Percentiles rank a stretch among this genome's conserved stretches.
Conservation (phyloP, 1,140 invertebrate genomes). For the Drosophila takahashii region DNA sequence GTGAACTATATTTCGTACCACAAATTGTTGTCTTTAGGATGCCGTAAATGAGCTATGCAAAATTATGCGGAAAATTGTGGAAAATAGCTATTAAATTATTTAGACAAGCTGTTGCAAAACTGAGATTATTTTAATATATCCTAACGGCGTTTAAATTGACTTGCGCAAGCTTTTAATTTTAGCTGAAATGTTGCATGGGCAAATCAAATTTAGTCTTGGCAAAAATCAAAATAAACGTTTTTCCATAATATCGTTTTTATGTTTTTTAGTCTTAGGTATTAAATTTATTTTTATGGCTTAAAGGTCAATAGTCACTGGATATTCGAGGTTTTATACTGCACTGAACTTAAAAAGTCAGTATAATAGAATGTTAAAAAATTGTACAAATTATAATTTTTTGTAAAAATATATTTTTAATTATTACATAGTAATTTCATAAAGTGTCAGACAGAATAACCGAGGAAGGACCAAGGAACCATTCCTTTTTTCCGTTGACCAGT, state of each 20-base stretch:
- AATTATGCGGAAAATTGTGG: constrained; percentile 49
- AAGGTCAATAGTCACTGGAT: not conserved
- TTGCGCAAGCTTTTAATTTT: constrained; percentile 25
- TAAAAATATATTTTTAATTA: too few relatives aligned
- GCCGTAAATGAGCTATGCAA: constrained; percentile 65
- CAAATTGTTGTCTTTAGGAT: constrained; percentile 69
- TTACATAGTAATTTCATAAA: too few relatives aligned
- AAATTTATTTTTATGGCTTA: not conserved
- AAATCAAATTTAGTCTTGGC: not conserved
- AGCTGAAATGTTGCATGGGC: not conserved
- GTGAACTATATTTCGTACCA: constrained; percentile 66
- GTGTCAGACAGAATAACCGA: too few relatives aligned
- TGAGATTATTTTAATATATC: constrained; percentile 35
- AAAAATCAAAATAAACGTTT: not conserved
- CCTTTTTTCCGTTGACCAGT: not conserved
- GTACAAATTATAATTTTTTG: too few relatives aligned
- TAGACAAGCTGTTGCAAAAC: constrained; percentile 22
- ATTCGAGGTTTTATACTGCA: not conserved
- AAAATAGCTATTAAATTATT: constrained; percentile 39
- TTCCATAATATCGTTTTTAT: not conserved
- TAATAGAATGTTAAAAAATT: too few relatives aligned
- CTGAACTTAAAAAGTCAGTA: not conserved
- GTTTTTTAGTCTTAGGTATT: too few relatives aligned
- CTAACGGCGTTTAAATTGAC: constrained; percentile 4
- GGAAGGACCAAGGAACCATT: too few relatives aligned